These are phyloP conservation scores for Tragelaphus scriptus DNA, from an alignment of 2,113 vertebrate genomes.

Conservation along the genomic window DNA sequence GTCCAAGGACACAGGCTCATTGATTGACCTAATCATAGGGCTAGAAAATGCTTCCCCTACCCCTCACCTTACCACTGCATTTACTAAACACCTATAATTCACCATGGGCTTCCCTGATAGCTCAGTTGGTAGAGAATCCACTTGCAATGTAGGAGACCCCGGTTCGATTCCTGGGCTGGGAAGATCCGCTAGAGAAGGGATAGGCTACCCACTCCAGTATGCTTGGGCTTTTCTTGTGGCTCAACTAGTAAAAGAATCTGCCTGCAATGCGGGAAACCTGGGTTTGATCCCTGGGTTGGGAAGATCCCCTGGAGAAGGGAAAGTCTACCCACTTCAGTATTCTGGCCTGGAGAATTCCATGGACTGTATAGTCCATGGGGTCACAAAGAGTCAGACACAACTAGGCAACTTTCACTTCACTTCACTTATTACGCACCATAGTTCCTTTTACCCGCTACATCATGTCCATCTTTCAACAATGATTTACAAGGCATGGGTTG, in stretches of 20 bases:
- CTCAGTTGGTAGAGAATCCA: not conserved
- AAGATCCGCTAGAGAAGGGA: not conserved
- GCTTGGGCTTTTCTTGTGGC: not conserved
- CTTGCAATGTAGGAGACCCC: not conserved
- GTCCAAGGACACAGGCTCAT: not conserved
- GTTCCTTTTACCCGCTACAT: not conserved
- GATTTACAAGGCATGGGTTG: not conserved
- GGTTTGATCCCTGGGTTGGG: not conserved
- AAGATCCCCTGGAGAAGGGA: not conserved
- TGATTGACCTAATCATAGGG: not conserved
- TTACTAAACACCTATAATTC: not conserved
- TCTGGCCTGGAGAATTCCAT: not conserved
- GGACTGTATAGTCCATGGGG: not conserved
- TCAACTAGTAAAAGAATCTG: not conserved
- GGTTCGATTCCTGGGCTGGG: not conserved
- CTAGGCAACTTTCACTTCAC: not conserved
- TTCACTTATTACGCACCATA: not conserved
- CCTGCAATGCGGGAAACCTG: not conserved
- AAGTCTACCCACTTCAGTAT: not conserved
- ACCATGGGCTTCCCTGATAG: not conserved
- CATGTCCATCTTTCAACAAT: not conserved
- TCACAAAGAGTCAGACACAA: not conserved
- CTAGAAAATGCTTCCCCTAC: not conserved
- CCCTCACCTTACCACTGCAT: not conserved
- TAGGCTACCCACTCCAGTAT: not conserved